Evolutionary conservation across 2,113 vertebrate species (phyloP).

Genomic region (human (Homo sapiens)): GRCh38 chr12:111517001-111517500

Average conservation of each 20-base stretch:
- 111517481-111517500: background rate
- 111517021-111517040: background rate
- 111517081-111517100: constrained; percentile 64
- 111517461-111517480: background rate
- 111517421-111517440: constrained; percentile 64
- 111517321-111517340: constrained; percentile 71
- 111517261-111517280: constrained; percentile 55
- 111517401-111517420: constrained; percentile 56
- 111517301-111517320: constrained; percentile 62
- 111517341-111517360: constrained; percentile 68
- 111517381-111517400: constrained; percentile 74
- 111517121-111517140: background rate
- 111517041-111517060: background rate
- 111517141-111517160: background rate
- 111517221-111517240: constrained; percentile 73
- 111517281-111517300: constrained; percentile 63
- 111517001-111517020: background rate
- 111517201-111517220: constrained; percentile 77
- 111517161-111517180: background rate
- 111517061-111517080: constrained; percentile 41
- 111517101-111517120: constrained; percentile 46
- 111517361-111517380: constrained; percentile 77
- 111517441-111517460: constrained; percentile 39
- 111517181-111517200: constrained; percentile 76
- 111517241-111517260: constrained; percentile 44